Evolutionary conservation across 2,113 vertebrate genomes (phyloP).

Genomic region (Pungitius pungitius): DNA sequence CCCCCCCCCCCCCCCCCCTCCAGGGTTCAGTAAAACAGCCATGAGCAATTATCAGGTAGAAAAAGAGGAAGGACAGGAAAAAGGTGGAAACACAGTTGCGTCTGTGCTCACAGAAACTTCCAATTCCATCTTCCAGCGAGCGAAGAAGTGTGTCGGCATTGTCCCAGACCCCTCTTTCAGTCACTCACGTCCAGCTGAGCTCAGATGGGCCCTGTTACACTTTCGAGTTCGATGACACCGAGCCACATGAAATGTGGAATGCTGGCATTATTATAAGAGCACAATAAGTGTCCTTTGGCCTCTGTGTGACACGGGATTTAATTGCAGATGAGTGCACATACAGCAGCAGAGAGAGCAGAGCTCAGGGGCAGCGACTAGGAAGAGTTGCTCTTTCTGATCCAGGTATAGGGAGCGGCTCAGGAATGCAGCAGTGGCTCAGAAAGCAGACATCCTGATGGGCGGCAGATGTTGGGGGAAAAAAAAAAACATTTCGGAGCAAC

Average conservation of each 20-base stretch:
- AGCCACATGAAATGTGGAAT: conserved; percentile 16
- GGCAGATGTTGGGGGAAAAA: conserved; percentile 81
- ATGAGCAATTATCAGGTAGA: conserved; percentile 38
- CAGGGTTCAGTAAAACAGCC: conserved; percentile 44
- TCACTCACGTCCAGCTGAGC: conserved; percentile 23
- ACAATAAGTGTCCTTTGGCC: conserved; percentile 7
- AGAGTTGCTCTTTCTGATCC: conserved; percentile 68
- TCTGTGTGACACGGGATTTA: conserved; percentile 12
- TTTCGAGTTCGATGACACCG: conserved; percentile 11
- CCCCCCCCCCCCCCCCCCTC: too few species aligned
- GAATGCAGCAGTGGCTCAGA: conserved; percentile 80
- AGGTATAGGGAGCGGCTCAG: conserved; percentile 79
- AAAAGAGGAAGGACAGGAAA: conserved; percentile 38
- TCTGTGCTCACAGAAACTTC: conserved; percentile 33
- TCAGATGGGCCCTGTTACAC: not conserved
- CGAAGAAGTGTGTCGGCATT: conserved; percentile 34
- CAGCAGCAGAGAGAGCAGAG: conserved; percentile 45
- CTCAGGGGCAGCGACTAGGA: conserved; percentile 65
- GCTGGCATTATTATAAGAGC: conserved; percentile 30
- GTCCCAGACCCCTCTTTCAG: conserved; percentile 6
- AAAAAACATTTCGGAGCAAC: conserved; percentile 77
- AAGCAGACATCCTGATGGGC: conserved; percentile 78
- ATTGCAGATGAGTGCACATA: conserved; percentile 49
- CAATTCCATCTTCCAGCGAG: conserved; percentile 31
- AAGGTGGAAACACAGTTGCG: conserved; percentile 23